These are phyloP conservation scores for Melanocharis versteri DNA, from an alignment of 2,113 vertebrate species.

Conservation along the genomic window DNA sequence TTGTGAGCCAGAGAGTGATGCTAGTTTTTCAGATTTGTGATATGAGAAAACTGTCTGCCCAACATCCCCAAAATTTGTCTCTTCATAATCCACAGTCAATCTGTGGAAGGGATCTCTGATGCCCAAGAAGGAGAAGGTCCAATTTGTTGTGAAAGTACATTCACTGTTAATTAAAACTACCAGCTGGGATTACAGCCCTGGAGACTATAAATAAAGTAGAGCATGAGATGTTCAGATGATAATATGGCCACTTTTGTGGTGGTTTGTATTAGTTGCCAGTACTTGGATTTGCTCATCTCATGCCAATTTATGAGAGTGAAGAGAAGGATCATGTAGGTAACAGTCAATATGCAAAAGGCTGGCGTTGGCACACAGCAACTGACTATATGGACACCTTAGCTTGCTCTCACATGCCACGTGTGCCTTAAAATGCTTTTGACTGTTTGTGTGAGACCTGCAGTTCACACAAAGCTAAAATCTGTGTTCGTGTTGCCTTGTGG, in stretches of 20 bases:
- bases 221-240: slow-evolving; percentile 30
- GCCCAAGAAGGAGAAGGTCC: slow-evolving; percentile 23
- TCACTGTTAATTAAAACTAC: slow-evolving; percentile 28
- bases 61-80: background rate
- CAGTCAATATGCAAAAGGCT: background rate
- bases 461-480: background rate
- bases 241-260: background rate
- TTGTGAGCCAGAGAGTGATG: background rate
- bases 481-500: background rate
- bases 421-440: background rate
- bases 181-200: slow-evolving; percentile 34
- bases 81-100: slow-evolving; percentile 17
- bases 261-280: background rate
- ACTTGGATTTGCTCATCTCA: slow-evolving; percentile 14
- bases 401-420: background rate
- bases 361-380: background rate
- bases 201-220: slow-evolving; percentile 31
- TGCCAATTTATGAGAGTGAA: background rate
- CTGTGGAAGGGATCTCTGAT: slow-evolving; percentile 16
- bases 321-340: background rate
- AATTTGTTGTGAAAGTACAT: slow-evolving; percentile 47
- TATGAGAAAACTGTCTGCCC: background rate
- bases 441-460: background rate
- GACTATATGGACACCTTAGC: background rate
- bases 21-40: slow-evolving; percentile 21